These are phyloP conservation scores for Limulus polyphemus DNA, from an alignment of 2,888 invertebrate species.

Conservation along the genomic window DNA sequence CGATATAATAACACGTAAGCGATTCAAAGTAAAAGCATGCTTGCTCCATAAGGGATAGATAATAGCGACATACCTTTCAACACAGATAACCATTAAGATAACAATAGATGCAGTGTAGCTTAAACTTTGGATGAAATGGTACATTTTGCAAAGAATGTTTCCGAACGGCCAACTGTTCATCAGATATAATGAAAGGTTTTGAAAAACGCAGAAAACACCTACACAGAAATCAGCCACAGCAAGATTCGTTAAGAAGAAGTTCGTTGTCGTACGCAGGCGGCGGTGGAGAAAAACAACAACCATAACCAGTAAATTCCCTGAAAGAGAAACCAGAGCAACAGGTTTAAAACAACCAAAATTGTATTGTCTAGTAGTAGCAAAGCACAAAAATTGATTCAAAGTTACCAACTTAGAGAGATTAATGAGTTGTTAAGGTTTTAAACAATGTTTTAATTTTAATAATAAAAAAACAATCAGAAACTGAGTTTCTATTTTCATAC, in stretches of 20 bases:
- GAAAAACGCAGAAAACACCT: conserved; percentile 82
- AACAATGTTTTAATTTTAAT: too few relatives aligned
- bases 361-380: too few relatives aligned
- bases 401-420: too few relatives aligned
- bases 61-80: conserved; percentile 70
- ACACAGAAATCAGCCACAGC: conserved; percentile 83
- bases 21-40: not conserved
- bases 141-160: conserved; percentile 75
- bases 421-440: too few relatives aligned
- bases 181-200: conserved; percentile 69
- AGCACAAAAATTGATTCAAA: too few relatives aligned
- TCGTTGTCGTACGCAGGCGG: conserved; percentile 71
- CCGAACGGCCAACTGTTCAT: conserved; percentile 62
- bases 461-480: too few relatives aligned
- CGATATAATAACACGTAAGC: not conserved
- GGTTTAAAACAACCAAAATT: too few relatives aligned
- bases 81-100: conserved; percentile 74
- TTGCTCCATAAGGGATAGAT: conserved; percentile 29
- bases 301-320: conserved; percentile 45
- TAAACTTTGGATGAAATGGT: conserved; percentile 74
- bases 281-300: conserved; percentile 69
- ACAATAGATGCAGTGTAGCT: conserved; percentile 83
- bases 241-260: conserved; percentile 80
- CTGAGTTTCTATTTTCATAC: too few relatives aligned
- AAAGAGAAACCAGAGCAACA: too few relatives aligned